Evolutionary conservation across 2,797 vertebrate genomes (phyloP).

Genomic region (Toxotes lorentzi): DNA sequence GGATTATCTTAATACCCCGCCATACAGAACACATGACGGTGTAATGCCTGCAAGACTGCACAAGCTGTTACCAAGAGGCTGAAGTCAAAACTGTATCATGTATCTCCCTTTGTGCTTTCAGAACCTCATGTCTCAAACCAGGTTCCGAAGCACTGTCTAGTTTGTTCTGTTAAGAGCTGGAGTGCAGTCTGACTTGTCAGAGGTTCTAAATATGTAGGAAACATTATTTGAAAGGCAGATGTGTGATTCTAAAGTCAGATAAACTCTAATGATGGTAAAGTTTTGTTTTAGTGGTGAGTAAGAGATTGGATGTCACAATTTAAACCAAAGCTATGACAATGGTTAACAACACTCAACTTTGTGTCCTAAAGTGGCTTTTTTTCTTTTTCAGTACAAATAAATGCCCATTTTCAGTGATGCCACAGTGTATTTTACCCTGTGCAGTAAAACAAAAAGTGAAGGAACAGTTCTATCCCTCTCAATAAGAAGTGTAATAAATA

Average conservation of each 20-base stretch:
- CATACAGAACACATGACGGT: slow-evolving; percentile 73
- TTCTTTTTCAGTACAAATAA: neutral
- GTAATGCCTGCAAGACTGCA: slow-evolving; percentile 63
- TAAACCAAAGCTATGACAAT: neutral
- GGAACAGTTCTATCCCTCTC: neutral
- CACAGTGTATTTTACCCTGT: neutral
- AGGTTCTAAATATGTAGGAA: neutral
- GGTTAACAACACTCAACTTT: neutral
- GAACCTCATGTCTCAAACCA: slow-evolving; percentile 7
- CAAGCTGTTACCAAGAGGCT: slow-evolving; percentile 2
- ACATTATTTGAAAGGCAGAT: neutral
- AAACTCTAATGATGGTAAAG: neutral
- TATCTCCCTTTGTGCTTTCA: neutral
- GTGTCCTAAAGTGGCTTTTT: neutral
- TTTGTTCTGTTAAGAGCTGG: neutral
- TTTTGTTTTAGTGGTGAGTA: neutral
- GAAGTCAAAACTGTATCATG: neutral
- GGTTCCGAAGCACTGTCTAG: neutral
- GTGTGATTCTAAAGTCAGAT: neutral
- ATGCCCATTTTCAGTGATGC: neutral
- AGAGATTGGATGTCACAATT: neutral
- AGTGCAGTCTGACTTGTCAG: neutral
- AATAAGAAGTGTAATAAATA: neutral
- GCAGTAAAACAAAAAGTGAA: neutral
- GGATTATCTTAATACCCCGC: slow-evolving; percentile 75